Base-by-base conservation (phyloP, 2,888 invertebrate genomes). In the Apamea crenata region DNA sequence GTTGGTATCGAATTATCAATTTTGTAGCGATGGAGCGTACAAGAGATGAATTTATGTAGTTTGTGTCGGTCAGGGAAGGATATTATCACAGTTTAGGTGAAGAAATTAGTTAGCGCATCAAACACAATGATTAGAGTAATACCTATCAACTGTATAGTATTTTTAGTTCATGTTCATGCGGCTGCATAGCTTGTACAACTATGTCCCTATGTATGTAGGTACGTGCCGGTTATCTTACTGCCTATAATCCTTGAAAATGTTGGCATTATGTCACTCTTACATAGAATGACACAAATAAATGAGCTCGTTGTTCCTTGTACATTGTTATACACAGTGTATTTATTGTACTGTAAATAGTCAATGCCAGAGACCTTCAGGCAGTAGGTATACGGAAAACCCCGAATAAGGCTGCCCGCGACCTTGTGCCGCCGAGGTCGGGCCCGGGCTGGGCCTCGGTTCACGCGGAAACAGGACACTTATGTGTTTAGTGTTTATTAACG, bases 301-400 rank as follows among this genome's bases (percentile, higher is more conserved):
- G 80, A 87, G 75, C 85, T 86, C 85, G 84, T 89, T 91, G 88
- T 91, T 89, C 86, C 87, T 87, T 83, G 75, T 91, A 90, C 88
- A 88, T 85, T 87, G 88, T 89, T 83, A 82, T 78, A 85, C 84
- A 85, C 76, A 87, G 81, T 87, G 84, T 92, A 88, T 91, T 85
- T 88, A 90, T 90, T 89, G 89, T 91, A 88, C 91, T 92, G 94
- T 93, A 92, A 93, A 93, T 93, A 93, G 92, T 92, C 92, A 93
- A 93, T 92, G 92, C 89, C 91, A 92, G 92, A 94, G 94, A 94
- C 94, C 95, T 95, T 95, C 94, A 91, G 93, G 91, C 93, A 91
- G 91, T 92, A 92, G 92, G 92, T 92, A 93, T 86, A 93, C 95
- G 95, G 95, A 95, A 95, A 95, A 91, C 92, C 93, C 94, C 94